phyloP scores from a whole-genome alignment of 2,113 vertebrate species.

The Podiceps cristatus region DNA sequence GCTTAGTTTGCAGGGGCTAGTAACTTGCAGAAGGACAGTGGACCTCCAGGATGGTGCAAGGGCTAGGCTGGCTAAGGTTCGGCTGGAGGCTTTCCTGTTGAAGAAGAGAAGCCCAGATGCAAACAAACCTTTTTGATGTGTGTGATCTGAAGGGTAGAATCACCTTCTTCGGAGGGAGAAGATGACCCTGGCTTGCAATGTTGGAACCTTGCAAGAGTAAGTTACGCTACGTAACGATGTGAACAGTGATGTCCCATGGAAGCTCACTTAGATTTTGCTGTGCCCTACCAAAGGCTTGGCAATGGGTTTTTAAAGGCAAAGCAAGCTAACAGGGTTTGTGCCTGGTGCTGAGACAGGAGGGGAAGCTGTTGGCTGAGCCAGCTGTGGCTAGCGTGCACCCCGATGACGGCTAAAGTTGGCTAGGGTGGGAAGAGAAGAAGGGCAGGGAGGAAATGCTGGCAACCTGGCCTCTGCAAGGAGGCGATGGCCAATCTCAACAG shows the following conservation, averaged over 20 bases:
- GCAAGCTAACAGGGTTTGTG: fast-evolving
- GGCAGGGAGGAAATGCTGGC: not conserved
- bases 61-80: not conserved
- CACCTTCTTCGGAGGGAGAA: not conserved
- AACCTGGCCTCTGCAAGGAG: not conserved
- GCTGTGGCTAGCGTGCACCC: fast-evolving
- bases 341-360: not conserved
- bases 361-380: not conserved
- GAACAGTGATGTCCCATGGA: not conserved
- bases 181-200: not conserved
- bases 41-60: not conserved
- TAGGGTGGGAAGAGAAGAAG: not conserved
- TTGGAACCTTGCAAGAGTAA: not conserved
- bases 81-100: not conserved
- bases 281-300: not conserved
- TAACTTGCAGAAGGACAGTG: not conserved
- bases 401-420: not conserved
- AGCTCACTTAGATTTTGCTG: not conserved
- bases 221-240: not conserved
- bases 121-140: not conserved
- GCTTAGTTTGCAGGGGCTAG: not conserved
- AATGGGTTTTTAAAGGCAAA: not conserved
- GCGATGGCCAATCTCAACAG: not conserved
- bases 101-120: not conserved
- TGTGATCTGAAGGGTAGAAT: not conserved